A percentile compares a stretch with the other conserved stretches of the same genome.
These are phyloP conservation scores for Acanthosoma haemorrhoidale DNA, from an alignment of 2,888 invertebrate species.

Conservation along the genomic window DNA sequence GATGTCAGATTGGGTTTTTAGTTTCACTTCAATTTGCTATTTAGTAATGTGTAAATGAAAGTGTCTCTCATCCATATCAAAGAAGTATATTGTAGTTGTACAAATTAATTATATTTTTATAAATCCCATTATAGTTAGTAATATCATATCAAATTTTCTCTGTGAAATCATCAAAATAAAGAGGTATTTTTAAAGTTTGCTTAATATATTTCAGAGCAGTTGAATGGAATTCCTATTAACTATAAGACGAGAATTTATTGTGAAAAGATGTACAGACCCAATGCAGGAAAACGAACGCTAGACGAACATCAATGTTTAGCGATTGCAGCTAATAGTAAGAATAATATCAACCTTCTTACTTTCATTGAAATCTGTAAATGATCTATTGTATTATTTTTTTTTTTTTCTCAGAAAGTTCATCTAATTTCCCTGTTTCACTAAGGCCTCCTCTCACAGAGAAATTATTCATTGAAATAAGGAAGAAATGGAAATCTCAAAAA, in stretches of 20 bases:
- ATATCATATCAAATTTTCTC: neutral
- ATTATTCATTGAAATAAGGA: neutral
- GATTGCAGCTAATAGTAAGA: neutral
- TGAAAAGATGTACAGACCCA: neutral
- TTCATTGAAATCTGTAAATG: neutral
- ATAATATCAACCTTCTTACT: neutral
- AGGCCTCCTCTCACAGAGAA: neutral
- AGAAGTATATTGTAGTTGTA: too few species aligned
- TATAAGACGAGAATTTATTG: slow-evolving; percentile 1
- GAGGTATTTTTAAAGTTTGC: neutral
- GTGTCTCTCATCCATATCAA: too few species aligned
- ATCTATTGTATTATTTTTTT: neutral
- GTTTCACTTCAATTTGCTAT: too few species aligned
- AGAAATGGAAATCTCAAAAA: neutral
- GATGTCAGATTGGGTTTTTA: too few species aligned
- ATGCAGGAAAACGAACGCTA: neutral
- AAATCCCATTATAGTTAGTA: too few species aligned
- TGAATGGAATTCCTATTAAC: neutral
- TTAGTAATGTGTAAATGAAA: too few species aligned
- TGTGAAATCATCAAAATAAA: neutral
- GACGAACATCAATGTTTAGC: neutral
- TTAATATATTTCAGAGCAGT: neutral
- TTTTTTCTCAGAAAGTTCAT: neutral
- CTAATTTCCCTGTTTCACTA: neutral
- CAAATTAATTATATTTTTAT: too few species aligned